Conservation (phyloP, 2,113 vertebrate genomes). For the Lagenorhynchus albirostris region DNA sequence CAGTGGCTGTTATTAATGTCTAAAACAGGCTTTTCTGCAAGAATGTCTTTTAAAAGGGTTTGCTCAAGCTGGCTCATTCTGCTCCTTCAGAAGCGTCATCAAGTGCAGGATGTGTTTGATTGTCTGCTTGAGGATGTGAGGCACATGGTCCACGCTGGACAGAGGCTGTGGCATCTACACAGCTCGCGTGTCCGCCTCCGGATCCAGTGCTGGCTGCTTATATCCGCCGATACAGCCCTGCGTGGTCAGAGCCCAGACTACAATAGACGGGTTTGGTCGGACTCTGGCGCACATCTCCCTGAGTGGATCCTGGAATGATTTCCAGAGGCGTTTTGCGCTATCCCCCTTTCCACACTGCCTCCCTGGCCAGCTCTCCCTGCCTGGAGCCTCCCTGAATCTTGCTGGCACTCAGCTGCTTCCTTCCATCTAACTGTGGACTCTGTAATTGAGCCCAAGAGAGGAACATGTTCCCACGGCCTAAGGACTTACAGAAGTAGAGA, state of each 20-base stretch:
- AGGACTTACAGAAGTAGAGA: constrained; percentile 36
- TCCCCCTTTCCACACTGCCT: not conserved
- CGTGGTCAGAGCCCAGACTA: not conserved
- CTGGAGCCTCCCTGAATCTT: constrained; percentile 41
- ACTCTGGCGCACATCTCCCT: not conserved
- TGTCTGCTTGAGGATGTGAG: not conserved
- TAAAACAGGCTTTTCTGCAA: not conserved
- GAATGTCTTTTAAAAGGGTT: not conserved
- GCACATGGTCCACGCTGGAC: not conserved
- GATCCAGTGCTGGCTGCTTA: not conserved
- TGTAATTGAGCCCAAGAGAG: constrained; percentile 53
- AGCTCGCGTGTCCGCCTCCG: fast-evolving
- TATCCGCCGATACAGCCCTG: not conserved
- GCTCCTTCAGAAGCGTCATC: not conserved
- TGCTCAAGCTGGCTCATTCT: not conserved
- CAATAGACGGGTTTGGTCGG: not conserved
- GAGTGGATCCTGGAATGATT: not conserved
- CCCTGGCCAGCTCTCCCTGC: not conserved
- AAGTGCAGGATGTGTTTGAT: not conserved
- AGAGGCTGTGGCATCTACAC: fast-evolving
- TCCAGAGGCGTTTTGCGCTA: not conserved
- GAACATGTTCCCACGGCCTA: not conserved
- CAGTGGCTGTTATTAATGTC: not conserved
- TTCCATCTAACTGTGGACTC: not conserved
- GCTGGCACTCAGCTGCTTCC: not conserved